Percentiles rank a stretch among this genome's conserved stretches.
phyloP scores from a whole-genome alignment of 1,140 invertebrate species.

The Bilobella aurantiaca region DNA sequence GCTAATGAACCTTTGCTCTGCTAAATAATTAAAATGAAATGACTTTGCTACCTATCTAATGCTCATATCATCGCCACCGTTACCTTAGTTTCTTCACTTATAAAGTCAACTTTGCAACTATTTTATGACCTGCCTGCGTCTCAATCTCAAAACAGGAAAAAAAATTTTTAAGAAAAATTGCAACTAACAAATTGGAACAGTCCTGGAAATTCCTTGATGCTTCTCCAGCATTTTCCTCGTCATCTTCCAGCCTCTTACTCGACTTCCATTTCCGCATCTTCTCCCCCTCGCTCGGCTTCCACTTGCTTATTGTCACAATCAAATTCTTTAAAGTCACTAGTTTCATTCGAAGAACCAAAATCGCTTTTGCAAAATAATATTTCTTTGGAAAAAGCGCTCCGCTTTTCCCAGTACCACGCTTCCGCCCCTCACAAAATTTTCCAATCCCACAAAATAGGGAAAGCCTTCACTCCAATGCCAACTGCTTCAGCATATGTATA shows the following conservation, averaged over 20 bases:
- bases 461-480: too few relatives aligned
- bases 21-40: too few relatives aligned
- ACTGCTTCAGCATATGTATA: too few relatives aligned
- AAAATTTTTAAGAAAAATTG: neutral
- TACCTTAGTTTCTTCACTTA: neutral
- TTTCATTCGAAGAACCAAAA: neutral
- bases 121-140: neutral
- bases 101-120: neutral
- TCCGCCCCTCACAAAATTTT: too few relatives aligned
- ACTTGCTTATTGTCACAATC: constrained; percentile 14
- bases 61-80: neutral
- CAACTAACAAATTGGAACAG: neutral
- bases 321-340: neutral
- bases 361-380: neutral
- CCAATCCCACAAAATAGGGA: too few relatives aligned
- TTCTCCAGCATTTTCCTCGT: neutral
- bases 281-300: too few relatives aligned
- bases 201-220: neutral
- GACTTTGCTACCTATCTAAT: too few relatives aligned
- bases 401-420: too few relatives aligned
- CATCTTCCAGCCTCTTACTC: constrained; percentile 9
- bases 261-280: constrained; percentile 27
- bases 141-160: neutral
- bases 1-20: too few relatives aligned
- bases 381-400: neutral